Evolutionary conservation across 2,888 invertebrate species (phyloP), one percentile per base, ranked within the genome.

Genomic region (Calliphora vomitoria): DNA sequence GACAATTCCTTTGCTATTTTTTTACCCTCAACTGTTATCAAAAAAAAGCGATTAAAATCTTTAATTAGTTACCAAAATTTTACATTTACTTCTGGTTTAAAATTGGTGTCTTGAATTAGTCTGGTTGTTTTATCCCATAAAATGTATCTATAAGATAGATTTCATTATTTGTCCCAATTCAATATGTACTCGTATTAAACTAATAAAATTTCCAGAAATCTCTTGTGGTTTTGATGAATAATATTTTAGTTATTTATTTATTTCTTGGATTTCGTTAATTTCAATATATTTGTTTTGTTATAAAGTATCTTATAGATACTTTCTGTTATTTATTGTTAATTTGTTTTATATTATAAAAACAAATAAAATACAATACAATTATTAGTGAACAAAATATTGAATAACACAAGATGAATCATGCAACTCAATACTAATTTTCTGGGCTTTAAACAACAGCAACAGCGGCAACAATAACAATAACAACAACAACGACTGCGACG

Each of bases 331-430:
- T 74, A 18, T 18, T 60, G 4, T 5, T n/a, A 25, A 6, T 47
- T 31, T 44, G 1, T 38, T 31, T 20, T 35, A 11, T 66, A 66
- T 41, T 58, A 25, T 79, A 76, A 72, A 81, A 41, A 50, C 38
- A 62, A 62, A 50, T 18, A 44, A 55, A 53, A 20, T 53, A 20
- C 38, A 18, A 74, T 41, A 66, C 50, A 58, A 41, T 74, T 50
- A 13, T 20, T 66, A 75, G 53, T 62, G 62, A 71, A 76, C 44
- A 41, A 75, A 68, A 66, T 69, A 69, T 75, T 75, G 44, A 80
- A 71, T 71, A 76, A 53, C 85, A 35, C 10, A 20, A 13, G 41
- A 80, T 85, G 85, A 85, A 62, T 85, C 85, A 81, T 76, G n/a
- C 80, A 74, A 41, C 53, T 75, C 44, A 74, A 66, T 69, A 75